Evolutionary conservation across 1,140 invertebrate genomes (phyloP).

Genomic region (Cardiocondyla obscurior): DNA sequence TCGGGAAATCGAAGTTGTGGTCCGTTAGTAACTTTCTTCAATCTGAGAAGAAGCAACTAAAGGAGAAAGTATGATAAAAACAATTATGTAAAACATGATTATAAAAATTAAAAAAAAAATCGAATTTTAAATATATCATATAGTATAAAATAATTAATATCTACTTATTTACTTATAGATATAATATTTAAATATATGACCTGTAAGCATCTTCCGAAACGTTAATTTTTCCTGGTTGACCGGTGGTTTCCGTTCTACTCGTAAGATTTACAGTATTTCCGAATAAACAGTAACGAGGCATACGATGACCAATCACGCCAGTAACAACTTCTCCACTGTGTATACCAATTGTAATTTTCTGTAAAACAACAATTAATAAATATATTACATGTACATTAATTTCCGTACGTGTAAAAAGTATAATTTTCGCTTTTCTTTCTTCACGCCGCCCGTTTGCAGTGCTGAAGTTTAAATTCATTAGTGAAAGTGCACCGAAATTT

Average conservation of each 20-base stretch:
- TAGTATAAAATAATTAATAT: neutral
- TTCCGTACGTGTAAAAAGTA: neutral
- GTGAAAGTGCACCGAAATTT: neutral
- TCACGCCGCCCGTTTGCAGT: neutral
- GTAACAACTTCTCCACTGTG: slow-evolving; percentile 98
- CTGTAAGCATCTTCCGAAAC: slow-evolving; percentile 97
- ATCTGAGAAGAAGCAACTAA: neutral
- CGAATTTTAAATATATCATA: neutral
- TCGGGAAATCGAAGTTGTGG: slow-evolving; percentile 2
- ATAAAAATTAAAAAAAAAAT: neutral
- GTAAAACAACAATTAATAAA: slow-evolving; percentile 63
- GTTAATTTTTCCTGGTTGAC: slow-evolving; percentile 95
- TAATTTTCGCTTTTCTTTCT: neutral
- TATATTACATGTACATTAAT: neutral
- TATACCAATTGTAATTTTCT: slow-evolving; percentile 98
- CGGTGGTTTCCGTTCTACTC: slow-evolving; percentile 97
- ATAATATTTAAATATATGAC: slow-evolving; percentile 83
- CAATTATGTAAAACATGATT: neutral
- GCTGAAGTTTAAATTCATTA: neutral
- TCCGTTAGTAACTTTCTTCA: slow-evolving; percentile 37
- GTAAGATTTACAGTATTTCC: slow-evolving; percentile 98
- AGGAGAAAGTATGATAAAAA: neutral
- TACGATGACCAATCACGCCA: slow-evolving; percentile 97
- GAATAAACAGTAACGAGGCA: slow-evolving; percentile 98
- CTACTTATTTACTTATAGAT: neutral